Base-by-base conservation (phyloP, 2,888 invertebrate species). In the Phyto melanocephala region DNA sequence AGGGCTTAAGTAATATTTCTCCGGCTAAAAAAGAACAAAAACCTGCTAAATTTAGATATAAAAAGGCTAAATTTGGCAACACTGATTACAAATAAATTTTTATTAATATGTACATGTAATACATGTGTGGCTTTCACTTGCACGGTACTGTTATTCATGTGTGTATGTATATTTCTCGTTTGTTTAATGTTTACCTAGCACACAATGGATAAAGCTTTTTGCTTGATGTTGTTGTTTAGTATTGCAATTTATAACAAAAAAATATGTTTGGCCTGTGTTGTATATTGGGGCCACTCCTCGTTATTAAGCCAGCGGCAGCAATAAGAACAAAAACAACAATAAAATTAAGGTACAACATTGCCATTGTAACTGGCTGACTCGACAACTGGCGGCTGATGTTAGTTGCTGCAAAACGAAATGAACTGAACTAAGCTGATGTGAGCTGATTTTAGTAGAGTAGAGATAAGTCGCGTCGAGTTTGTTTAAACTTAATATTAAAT, bases 271-370 rank as follows among this genome's bases (percentile, higher is more conserved):
- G 82, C 70, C 71, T 79, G 81, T 63, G 81, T 81, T 74, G 52
- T 65, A 52, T 75, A 65, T 63, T 76, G 78, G 74, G 78, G 75
- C 82, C 82, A 82, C 82, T 82, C 82, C 82, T 82, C 82, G 67
- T 67, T 82, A 79, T 82, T 72, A 68, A 80, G 72, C 52, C 67
- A 80, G 52, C 67, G 52, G 50, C 72, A 67, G 13, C 22, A 65
- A 28, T 15, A 70, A 62, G 15, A 52, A 62, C 24, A 68, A 52
- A 50, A 63, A 63, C 56, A 71, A 42, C 35, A 71, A 71, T 70
- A 50, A 80, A 76, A 76, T 74, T 79, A 79, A 82, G 79, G 82
- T 82, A 79, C 75, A 82, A 82, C 79, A 79, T 76, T 76, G 82
- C 79, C 75, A 82, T 79, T 82, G 82, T 76, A 79, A 76, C 42